Base-by-base conservation (phyloP, 2,888 invertebrate species). In the Anthrax anthrax region DNA sequence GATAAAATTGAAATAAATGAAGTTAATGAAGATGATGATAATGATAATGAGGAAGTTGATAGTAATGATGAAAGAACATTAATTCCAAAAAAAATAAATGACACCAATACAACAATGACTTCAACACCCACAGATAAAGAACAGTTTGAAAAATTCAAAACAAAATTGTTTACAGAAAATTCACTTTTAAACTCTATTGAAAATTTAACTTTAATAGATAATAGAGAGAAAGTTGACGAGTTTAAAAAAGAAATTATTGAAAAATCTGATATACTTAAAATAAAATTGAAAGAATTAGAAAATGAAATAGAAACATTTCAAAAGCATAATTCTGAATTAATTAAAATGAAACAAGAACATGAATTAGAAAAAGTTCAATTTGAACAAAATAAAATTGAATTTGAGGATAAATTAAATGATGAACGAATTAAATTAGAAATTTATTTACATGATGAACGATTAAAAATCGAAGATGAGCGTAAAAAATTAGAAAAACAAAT, bases 361-460 rank as follows among this genome's bases (percentile, higher is more conserved):
- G 80, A 80, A 53, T 60, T 72, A 23, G 79, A 80, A 51, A 75
- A 72, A 55, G 74, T 74, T 48, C 74, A 75, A 52, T 73, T 78
- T 56, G 70, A 72, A 44, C 77, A 78, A 58, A 80, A 82, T 49
- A 77, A 77, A 56, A 63, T 71, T 38, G 65, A 69, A 40, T 71
- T 72, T 55, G 71, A 75, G 59, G 75, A 77, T 47, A 76, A 76
- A 47, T 69, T 78, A 29, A 75, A 78, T 58, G 79, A 80, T 61
- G 80, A 81, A 51, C 75, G 77, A 60, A 75, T 78, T 42, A 70
- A 76, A 54, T 69, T 77, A 19, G 78, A 81, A 60, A 76, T 77
- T 54, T 75, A 75, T 61, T 61, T 82, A 55, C 77, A 78, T 49
- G 81, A 83, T 56, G 83, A 83, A 61, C 78, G 76, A 52, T 77